Base-by-base conservation (phyloP, 1,140 invertebrate genomes). In the Pseudomyrmex sp. region DNA sequence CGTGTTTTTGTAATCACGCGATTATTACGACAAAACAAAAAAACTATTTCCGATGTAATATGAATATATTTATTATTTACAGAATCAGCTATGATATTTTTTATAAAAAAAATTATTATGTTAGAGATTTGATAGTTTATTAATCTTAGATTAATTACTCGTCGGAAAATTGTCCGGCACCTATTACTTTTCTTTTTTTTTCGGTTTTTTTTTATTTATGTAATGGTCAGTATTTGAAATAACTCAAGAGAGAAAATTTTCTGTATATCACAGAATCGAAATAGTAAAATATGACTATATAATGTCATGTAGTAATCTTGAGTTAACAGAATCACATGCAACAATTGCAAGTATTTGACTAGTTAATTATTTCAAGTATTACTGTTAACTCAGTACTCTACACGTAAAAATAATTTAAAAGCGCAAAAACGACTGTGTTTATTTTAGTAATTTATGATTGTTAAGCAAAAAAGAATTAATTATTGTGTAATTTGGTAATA, bases 331-430 rank as follows among this genome's bases (percentile, higher is more conserved):
- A 35, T 35, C 7, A 35, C 35, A 35, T 26, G 54, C 46, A 48
- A 20, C 20, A 15, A 46, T 18, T 26, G 52, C 35, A 54, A 15
- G 26, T 66, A 68, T n/a, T 69, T 59, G 13, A 61, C 2, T 58
- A 50, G 61, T 23, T 13, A 59, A 72, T 4, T 15, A 80, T 18
- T 72, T 52, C 3, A n/a, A 58, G 70, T 72, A 68, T 68, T 52
- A 66, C 8, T 76, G 48, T 54, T 77, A 72, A 66, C 76, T 70
- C 66, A 80, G 5, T 35, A 80, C 59, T 56, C 66, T 80, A 20
- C n/a, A 20, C 58, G 10, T 79, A 79, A 72, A 20, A 59, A 59
- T 79, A 79, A 69, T 26, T 80, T 72, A 50, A 70, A 72, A 70
- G 10, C n/a, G n/a, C n/a, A 56, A 46, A 62, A 54, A 66, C 18